These are phyloP conservation scores for Campylorhamphus procurvoides DNA, from an alignment of 2,113 vertebrate genomes.

Conservation along the genomic window DNA sequence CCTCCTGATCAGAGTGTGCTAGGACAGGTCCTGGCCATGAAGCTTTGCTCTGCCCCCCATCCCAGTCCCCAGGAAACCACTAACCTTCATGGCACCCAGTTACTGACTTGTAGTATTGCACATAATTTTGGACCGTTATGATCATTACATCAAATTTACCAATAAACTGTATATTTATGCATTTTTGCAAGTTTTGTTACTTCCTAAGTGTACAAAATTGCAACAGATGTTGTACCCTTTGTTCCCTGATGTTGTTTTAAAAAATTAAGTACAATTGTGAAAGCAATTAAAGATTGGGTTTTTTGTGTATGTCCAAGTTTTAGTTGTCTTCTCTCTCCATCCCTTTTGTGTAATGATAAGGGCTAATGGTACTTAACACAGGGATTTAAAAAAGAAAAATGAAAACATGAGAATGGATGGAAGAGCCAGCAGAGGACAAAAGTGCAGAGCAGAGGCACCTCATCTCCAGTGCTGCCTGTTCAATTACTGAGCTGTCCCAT, in stretches of 20 bases:
- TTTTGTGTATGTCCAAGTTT: rapidly evolving
- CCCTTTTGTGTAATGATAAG: neutral
- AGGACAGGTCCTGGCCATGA: neutral
- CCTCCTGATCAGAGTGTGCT: neutral
- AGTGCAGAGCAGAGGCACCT: neutral
- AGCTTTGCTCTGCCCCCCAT: neutral
- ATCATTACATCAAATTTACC: neutral
- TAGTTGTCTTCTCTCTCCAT: neutral
- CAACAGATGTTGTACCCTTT: neutral
- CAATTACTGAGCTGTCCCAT: neutral
- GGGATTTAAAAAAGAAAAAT: neutral
- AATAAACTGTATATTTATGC: neutral
- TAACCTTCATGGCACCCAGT: neutral
- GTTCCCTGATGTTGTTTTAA: neutral
- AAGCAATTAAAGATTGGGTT: neutral
- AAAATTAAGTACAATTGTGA: neutral
- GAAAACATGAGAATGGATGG: neutral
- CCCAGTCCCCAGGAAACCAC: neutral
- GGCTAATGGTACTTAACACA: neutral
- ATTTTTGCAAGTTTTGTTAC: neutral
- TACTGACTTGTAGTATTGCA: neutral
- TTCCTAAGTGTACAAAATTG: neutral
- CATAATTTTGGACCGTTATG: neutral
- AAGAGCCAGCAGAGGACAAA: neutral
- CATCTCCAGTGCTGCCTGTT: neutral